Evolutionary conservation across 2,113 vertebrate genomes (phyloP).

Genomic region (Syngnathus scovelli): DNA sequence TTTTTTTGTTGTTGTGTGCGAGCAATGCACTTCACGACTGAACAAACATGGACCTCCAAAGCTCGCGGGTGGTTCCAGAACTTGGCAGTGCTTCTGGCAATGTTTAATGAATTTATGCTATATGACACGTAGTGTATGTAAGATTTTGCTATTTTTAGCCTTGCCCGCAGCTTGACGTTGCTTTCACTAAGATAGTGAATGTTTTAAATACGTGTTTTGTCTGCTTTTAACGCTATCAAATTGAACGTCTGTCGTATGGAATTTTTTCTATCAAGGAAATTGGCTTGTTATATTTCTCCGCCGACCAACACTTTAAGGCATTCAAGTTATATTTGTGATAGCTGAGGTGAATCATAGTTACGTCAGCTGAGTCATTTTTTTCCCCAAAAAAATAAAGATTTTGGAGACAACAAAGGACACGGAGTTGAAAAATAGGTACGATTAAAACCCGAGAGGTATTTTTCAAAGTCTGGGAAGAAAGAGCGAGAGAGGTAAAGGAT

Average conservation of each 20-base stretch:
- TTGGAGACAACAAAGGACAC: slow-evolving; percentile 24
- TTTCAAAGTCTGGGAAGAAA: slow-evolving; percentile 29
- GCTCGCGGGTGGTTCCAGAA: neutral
- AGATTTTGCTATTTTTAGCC: neutral
- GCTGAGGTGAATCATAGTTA: neutral
- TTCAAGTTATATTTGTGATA: neutral
- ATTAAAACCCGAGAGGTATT: slow-evolving; percentile 22
- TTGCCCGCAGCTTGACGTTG: neutral
- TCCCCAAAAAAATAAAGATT: neutral
- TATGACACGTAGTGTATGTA: neutral
- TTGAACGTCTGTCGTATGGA: neutral
- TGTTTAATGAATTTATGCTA: slow-evolving; percentile 7
- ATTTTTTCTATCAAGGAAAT: no score
- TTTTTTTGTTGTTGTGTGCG: neutral
- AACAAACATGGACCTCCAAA: neutral
- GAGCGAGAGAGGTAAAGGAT: slow-evolving; percentile 23
- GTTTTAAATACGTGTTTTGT: neutral
- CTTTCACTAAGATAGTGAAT: neutral
- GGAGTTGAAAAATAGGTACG: slow-evolving; percentile 10
- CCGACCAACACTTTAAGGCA: neutral
- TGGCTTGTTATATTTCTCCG: no score
- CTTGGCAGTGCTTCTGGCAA: neutral
- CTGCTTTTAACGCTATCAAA: neutral
- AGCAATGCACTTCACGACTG: neutral
- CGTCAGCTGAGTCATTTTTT: neutral